phyloP scores from a whole-genome alignment of 92 coral and sea anemone species.

The Pocillopora meandrina region DNA sequence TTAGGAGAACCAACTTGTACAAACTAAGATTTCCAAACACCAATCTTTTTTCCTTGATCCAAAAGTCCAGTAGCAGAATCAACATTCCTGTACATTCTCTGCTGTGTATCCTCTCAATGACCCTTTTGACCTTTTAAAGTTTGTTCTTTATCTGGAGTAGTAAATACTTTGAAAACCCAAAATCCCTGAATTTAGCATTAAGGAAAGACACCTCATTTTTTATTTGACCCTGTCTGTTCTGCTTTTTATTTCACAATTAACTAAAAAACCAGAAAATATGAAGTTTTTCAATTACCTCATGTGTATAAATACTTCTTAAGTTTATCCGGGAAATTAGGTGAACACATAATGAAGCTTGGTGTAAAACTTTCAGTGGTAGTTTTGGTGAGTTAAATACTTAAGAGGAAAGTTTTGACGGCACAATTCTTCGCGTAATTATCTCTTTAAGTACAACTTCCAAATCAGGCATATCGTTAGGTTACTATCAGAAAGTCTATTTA shows the following conservation, averaged over 20 bases:
- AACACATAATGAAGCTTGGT: too few species aligned
- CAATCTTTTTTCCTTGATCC: not conserved
- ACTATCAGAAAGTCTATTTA: not conserved
- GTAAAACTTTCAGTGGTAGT: too few species aligned
- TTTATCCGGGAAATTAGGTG: too few species aligned
- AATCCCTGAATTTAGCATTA: constrained; percentile 76
- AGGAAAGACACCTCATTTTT: constrained; percentile 36
- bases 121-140: constrained; percentile 58
- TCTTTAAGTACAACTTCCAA: too few species aligned
- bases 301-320: too few species aligned
- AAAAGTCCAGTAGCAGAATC: not conserved
- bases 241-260: not conserved
- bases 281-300: not conserved
- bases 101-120: constrained; percentile 34
- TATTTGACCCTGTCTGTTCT: not conserved
- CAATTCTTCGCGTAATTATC: too few species aligned
- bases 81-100: not conserved
- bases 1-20: too few species aligned
- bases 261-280: not conserved
- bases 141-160: constrained; percentile 59
- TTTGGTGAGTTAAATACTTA: too few species aligned
- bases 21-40: too few species aligned
- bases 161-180: constrained; percentile 84
- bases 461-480: too few species aligned
- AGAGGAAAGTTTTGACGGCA: too few species aligned